Evolutionary conservation across 2,113 vertebrate genomes (phyloP), one percentile per base, ranked within the genome.

Genomic region (Cyprinus carpio): DNA sequence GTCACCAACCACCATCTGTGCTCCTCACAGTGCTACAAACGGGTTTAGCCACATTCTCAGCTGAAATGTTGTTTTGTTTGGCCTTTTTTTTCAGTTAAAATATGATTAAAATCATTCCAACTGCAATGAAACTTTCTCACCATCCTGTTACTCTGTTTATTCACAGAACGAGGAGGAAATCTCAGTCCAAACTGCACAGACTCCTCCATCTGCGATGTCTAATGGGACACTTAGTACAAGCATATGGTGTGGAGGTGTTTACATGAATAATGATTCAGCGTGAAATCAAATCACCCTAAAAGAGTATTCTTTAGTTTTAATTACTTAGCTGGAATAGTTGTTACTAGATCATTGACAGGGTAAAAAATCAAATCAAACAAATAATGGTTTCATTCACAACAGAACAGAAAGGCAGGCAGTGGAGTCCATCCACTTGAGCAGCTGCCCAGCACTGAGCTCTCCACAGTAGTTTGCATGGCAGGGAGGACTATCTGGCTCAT

Each of bases 391-490:
- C n/a, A 15, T 13, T 29, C 23, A 64, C 56, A n/a, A 43, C 92
- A 91, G 54, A 99, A 98, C 97, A 0, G 98, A 97, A 31, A 99
- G 95, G 88, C 98, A 99, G 91, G 97, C 98, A 0, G 97, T 96
- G 20, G 97, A 97, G 91, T 99, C 98, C 60, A 99, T 98, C 98
- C 98, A 99, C 79, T 99, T 99, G 75, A 99, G 96, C 91, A 99
- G 94, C 94, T 99, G 98, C 2, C 97, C 98, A 0, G 90, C 87
- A 40, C 97, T 96, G 91, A 99, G 96, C 90, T 99, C 96, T 0
- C 94, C 95, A 0, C 95, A 94, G 92, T 98, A 96, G 92, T 98
- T 98, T 86, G 96, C 95, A 82, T 99, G 98, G 89, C 95, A 97
- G 97, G 98, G 93, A 98, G 94, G 88, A 99, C 97, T 40, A 99